Base-by-base conservation (phyloP, 2,888 invertebrate genomes). In the Euplagia quadripunctaria region DNA sequence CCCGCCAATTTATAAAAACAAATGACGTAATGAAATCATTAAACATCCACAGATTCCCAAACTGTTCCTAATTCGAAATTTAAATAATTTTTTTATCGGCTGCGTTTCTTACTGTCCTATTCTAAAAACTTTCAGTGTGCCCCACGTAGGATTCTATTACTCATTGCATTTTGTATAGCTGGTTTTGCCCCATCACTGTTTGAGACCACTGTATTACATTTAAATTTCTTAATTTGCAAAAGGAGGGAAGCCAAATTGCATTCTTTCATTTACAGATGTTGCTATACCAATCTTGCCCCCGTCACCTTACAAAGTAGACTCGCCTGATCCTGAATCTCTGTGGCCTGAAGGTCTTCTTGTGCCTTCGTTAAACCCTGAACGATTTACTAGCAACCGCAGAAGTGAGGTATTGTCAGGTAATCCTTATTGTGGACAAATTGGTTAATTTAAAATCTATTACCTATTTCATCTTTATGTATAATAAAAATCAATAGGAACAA, bases 331-430 rank as follows among this genome's bases (percentile, higher is more conserved):
- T 0, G 96, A 96, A 82, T 94, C 96, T 0, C 86, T 96, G 52
- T 96, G 96, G 96, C 96, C 96, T 0, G 93, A 95, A 68, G 96
- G 96, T 1, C 89, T 96, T 52, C 96, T 96, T 82, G 79, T 96
- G 70, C 96, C 96, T 6, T 96, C 96, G 0, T 79, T 93, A 20
- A 86, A 87, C 68, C 87, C 94, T 0, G 90, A 92, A 41, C 86
- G 87, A 41, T 91, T 92, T 77, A 84, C 77, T 77, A 86, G 80
- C 87, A 91, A 81, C 65, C 91, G 87, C 79, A 94, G 96, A 64
- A 95, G 95, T 87, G 86, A 90, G 86, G 85, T 85, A 86, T 76
- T 80, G 78, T 81, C 85, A 84, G 87, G 85, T 87, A 80, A 79
- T 77, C 70, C 9, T 74, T 67, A 64, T 68, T 7, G 14, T 61